Evolutionary conservation across 2,888 invertebrate genomes (phyloP).

Genomic region (Trichopoda pennipes): DNA sequence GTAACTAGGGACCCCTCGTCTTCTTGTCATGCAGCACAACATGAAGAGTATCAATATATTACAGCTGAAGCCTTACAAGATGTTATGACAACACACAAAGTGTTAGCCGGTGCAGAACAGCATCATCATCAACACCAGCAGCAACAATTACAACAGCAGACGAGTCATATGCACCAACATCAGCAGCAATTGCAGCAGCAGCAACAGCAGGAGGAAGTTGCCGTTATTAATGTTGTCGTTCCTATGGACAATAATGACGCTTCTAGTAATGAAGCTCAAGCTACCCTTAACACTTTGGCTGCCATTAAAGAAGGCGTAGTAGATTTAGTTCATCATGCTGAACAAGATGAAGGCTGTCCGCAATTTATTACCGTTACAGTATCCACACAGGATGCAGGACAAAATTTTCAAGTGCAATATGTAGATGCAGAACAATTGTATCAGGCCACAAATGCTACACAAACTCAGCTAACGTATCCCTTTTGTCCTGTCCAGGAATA

Average conservation of each 20-base stretch:
- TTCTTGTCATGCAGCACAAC: constrained; percentile 49
- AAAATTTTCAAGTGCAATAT: constrained; percentile 87
- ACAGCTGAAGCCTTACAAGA: constrained; percentile 65
- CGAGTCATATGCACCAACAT: constrained; percentile 73
- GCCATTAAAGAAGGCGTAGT: constrained; percentile 59
- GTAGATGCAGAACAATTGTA: constrained; percentile 86
- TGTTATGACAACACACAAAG: constrained; percentile 64
- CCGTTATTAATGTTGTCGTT: constrained; percentile 64
- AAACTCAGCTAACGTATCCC: constrained; percentile 86
- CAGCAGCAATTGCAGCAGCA: constrained; percentile 72
- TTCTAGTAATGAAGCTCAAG: constrained; percentile 60
- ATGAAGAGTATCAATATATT: constrained; percentile 64
- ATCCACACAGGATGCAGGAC: constrained; percentile 79
- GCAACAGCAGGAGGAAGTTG: constrained; percentile 58
- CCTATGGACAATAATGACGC: constrained; percentile 61
- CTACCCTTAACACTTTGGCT: constrained; percentile 57
- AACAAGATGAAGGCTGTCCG: constrained; percentile 72
- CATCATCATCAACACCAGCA: constrained; percentile 54
- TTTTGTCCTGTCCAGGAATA: constrained; percentile 88
- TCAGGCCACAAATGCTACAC: constrained; percentile 83
- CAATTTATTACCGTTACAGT: constrained; percentile 73
- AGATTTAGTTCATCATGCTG: constrained; percentile 60
- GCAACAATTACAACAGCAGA: constrained; percentile 73
- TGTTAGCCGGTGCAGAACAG: constrained; percentile 26
- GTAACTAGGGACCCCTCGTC: constrained; percentile 66